phyloP scores from a whole-genome alignment of 1,140 invertebrate species.

The Pinna nobilis region DNA sequence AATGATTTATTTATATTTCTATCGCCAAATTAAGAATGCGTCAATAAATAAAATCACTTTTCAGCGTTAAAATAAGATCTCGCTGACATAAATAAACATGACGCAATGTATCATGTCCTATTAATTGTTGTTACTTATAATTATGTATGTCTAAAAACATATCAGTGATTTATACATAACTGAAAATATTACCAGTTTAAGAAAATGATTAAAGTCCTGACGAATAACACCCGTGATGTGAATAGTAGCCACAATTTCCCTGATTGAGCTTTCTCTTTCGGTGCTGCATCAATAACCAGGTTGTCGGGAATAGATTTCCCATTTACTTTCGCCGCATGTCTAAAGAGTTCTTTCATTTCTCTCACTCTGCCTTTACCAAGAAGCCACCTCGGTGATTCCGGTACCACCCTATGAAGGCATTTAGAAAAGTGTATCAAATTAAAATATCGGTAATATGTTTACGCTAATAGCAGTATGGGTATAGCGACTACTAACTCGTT shows the following conservation, averaged over 20 bases:
- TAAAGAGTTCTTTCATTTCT: conserved; percentile 51
- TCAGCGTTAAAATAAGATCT: too few species aligned
- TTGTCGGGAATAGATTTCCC: conserved; percentile 41
- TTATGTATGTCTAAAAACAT: neutral
- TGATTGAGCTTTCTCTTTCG: conserved; percentile 19
- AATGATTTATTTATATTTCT: too few species aligned
- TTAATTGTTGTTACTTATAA: neutral
- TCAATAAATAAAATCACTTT: too few species aligned
- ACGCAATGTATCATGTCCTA: too few species aligned
- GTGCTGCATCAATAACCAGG: conserved; percentile 11
- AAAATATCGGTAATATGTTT: too few species aligned
- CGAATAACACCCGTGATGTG: conserved; percentile 29
- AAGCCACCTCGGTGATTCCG: conserved; percentile 66
- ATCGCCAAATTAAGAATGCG: too few species aligned
- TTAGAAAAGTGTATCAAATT: too few species aligned
- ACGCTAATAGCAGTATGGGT: too few species aligned
- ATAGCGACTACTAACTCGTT: too few species aligned
- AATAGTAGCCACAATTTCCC: conserved; percentile 37
- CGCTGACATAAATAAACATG: too few species aligned
- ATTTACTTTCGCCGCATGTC: conserved; percentile 52
- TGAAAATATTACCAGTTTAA: conserved; percentile 48
- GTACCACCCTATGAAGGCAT: conserved; percentile 56
- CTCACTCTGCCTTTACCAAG: conserved; percentile 46
- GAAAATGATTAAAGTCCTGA: conserved; percentile 45
- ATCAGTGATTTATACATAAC: neutral